phyloP scores from a whole-genome alignment of 2,888 invertebrate genomes.

The Limnephilus marmoratus region DNA sequence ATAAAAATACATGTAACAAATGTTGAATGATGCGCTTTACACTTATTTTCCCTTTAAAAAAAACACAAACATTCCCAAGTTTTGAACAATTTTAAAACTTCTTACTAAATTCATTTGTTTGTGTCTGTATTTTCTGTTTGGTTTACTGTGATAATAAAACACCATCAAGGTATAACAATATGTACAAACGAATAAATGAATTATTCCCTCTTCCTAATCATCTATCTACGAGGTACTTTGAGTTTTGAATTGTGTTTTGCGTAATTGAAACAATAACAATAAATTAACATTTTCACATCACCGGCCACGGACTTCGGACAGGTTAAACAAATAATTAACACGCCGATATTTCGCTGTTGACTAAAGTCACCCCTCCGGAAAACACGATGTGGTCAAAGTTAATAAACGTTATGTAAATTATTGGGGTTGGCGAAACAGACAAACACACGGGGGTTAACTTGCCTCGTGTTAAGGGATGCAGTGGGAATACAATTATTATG shows the following conservation, averaged over 20 bases:
- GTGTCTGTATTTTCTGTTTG: no score
- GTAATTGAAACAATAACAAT: neutral
- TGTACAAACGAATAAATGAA: no score
- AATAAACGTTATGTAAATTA: constrained; percentile 31
- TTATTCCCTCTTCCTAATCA: no score
- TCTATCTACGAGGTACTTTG: no score
- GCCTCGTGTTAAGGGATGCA: neutral
- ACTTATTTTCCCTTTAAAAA: no score
- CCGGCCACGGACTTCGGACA: neutral
- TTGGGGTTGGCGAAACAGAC: neutral
- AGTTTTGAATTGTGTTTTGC: neutral
- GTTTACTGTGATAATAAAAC: no score
- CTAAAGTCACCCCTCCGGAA: constrained; percentile 6
- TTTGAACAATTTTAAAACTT: no score
- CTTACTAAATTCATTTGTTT: no score
- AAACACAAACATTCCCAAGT: no score
- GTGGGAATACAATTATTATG: neutral
- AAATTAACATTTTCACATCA: neutral
- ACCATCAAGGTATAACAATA: no score
- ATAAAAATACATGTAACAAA: no score
- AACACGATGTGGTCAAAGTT: constrained; percentile 20
- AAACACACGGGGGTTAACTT: neutral
- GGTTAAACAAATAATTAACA: constrained; percentile 13
- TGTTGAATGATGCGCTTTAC: no score
- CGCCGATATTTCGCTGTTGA: neutral